Percentiles rank a stretch among this genome's conserved stretches.
Conservation (phyloP, 2,888 invertebrate species). For the Ophion costatus region DNA sequence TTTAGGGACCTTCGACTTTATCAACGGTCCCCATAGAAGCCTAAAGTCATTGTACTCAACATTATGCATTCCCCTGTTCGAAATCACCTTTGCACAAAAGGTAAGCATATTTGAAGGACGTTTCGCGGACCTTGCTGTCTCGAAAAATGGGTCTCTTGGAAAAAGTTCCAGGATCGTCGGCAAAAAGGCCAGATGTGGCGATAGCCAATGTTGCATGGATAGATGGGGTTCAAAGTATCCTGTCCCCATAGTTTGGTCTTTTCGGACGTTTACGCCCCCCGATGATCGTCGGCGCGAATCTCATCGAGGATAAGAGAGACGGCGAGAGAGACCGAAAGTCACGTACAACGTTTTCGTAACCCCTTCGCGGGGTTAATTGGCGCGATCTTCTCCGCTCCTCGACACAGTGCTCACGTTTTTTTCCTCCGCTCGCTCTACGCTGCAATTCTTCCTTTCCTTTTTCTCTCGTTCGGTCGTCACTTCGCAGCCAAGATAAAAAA, state of each 20-base stretch:
- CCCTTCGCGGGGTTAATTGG: slow-evolving; percentile 71
- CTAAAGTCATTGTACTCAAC: too few species aligned
- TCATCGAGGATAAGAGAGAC: slow-evolving; percentile 37
- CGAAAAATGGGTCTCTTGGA: too few species aligned
- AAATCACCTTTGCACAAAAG: too few species aligned
- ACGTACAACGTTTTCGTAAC: slow-evolving; percentile 59
- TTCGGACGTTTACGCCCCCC: slow-evolving; percentile 36
- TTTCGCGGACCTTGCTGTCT: too few species aligned
- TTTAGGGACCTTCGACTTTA: too few species aligned
- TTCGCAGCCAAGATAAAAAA: too few species aligned
- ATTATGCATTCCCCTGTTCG: too few species aligned
- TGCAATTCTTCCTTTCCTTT: slow-evolving; percentile 18
- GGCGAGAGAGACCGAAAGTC: slow-evolving; percentile 32
- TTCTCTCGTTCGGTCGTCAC: slow-evolving; percentile 1
- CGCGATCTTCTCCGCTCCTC: slow-evolving; percentile 74
- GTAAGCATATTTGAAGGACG: too few species aligned
- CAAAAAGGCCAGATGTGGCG: not conserved
- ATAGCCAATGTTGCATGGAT: not conserved
- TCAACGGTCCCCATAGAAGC: too few species aligned
- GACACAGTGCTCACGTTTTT: slow-evolving; percentile 56
- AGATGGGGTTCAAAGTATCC: not conserved
- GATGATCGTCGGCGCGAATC: slow-evolving; percentile 37
- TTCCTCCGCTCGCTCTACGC: slow-evolving; percentile 24
- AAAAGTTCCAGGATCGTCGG: too few species aligned
- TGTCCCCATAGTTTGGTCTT: slow-evolving; percentile 16